Conservation (phyloP, 23 tunicate species). For the Ciona savignyi region DNA sequence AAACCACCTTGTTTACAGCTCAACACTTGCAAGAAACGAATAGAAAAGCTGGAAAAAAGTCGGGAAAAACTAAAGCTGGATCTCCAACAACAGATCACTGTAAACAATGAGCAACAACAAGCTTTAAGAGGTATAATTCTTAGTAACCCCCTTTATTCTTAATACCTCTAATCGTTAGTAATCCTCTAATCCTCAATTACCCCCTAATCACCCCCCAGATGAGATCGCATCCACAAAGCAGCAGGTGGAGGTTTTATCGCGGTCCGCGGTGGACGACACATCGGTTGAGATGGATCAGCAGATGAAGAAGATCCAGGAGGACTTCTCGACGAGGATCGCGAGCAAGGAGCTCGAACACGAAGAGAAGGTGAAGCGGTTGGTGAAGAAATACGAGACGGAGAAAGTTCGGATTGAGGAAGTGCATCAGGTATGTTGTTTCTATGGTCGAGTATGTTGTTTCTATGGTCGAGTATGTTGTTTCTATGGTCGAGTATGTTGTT, state of each 20-base stretch:
- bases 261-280: constrained; percentile 55
- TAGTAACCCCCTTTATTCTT: no score
- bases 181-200: no score
- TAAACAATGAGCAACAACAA: no score
- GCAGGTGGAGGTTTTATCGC: constrained; percentile 69
- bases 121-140: neutral
- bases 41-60: constrained; percentile 60
- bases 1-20: no score
- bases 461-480: neutral
- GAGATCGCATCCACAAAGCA: constrained; percentile 59
- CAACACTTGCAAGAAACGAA: constrained; percentile 38
- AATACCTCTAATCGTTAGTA: no score
- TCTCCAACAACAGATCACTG: constrained; percentile 22
- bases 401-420: constrained; percentile 47
- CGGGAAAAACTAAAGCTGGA: constrained; percentile 41
- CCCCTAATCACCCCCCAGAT: constrained; percentile 20
- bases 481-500: neutral
- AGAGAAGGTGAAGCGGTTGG: constrained; percentile 61
- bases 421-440: constrained; percentile 20
- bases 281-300: constrained; percentile 44
- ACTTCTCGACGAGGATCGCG: constrained; percentile 45
- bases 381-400: constrained; percentile 79
- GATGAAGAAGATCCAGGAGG: constrained; percentile 25
- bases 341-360: constrained; percentile 51
- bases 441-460: neutral